phyloP scores from a whole-genome alignment of 2,113 vertebrate species.

The Cromileptes altivelis region DNA sequence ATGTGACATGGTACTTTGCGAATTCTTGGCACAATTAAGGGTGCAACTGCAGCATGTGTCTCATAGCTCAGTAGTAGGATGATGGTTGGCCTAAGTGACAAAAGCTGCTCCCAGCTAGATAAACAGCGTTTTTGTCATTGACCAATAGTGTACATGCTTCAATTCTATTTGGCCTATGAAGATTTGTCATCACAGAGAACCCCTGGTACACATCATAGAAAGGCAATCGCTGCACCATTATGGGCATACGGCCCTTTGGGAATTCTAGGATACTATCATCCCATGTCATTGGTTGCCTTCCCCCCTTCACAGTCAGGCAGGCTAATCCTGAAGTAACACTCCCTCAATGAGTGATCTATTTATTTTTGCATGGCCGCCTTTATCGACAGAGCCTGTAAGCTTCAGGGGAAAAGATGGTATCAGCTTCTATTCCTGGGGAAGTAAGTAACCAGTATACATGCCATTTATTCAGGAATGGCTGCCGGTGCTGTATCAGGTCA shows the following conservation, averaged over 20 bases:
- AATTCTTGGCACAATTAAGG: not conserved
- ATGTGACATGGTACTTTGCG: not conserved
- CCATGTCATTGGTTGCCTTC: slow-evolving; percentile 67
- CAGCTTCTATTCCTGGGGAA: slow-evolving; percentile 68
- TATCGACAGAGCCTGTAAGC: slow-evolving; percentile 71
- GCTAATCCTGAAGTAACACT: slow-evolving; percentile 76
- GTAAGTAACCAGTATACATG: slow-evolving; percentile 59
- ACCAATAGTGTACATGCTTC: slow-evolving; percentile 24
- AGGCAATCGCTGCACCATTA: slow-evolving; percentile 51
- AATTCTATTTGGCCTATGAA: slow-evolving; percentile 54
- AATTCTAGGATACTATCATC: slow-evolving; percentile 62
- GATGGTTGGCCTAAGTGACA: slow-evolving; percentile 28
- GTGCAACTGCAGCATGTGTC: slow-evolving; percentile 3
- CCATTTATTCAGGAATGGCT: slow-evolving; percentile 67
- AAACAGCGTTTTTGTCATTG: slow-evolving; percentile 34
- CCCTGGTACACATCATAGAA: slow-evolving; percentile 57
- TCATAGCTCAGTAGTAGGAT: not conserved
- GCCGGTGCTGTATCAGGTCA: slow-evolving; percentile 62
- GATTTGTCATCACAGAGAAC: slow-evolving; percentile 60
- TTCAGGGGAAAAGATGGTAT: slow-evolving; percentile 72
- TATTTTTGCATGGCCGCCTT: slow-evolving; percentile 80
- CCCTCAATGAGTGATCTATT: slow-evolving; percentile 78
- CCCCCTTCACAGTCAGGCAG: slow-evolving; percentile 58
- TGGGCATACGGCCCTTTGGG: slow-evolving; percentile 53
- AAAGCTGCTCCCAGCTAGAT: slow-evolving; percentile 36